Conservation (phyloP, 2,797 vertebrate species). For the Chelon auratus region DNA sequence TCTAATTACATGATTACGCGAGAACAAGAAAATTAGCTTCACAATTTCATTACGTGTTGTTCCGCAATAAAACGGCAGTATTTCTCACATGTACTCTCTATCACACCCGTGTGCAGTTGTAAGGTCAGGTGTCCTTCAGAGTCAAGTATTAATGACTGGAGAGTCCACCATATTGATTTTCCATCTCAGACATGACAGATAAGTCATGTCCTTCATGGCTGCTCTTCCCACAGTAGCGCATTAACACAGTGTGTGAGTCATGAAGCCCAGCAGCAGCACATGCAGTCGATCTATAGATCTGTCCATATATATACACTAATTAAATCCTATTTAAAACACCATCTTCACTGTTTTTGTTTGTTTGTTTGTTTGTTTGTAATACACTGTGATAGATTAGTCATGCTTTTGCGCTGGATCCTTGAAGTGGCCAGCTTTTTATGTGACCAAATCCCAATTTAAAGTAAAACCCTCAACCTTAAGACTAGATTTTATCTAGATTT, state of each 20-base stretch:
- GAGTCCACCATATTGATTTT: slow-evolving; percentile 39
- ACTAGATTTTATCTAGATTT: no score
- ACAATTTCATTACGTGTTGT: background rate
- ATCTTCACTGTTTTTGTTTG: background rate
- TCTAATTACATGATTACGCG: slow-evolving; percentile 20
- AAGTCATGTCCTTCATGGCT: slow-evolving; percentile 14
- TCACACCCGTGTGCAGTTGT: slow-evolving; percentile 4
- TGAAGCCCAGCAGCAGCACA: slow-evolving; percentile 24
- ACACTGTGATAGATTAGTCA: background rate
- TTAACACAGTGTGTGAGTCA: slow-evolving; percentile 33
- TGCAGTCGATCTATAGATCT: slow-evolving; percentile 24
- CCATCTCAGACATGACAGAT: slow-evolving; percentile 21
- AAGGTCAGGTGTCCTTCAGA: slow-evolving; percentile 46
- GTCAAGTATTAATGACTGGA: background rate
- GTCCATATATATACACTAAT: slow-evolving; percentile 37
- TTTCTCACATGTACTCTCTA: background rate
- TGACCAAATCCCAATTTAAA: background rate
- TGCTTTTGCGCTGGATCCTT: background rate
- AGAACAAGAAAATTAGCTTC: background rate
- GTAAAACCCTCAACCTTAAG: background rate
- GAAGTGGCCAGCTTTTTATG: background rate
- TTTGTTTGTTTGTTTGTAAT: background rate
- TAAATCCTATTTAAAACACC: slow-evolving; percentile 19
- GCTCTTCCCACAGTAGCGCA: slow-evolving; percentile 27
- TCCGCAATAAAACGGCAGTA: background rate